Conservation (phyloP, 2,113 vertebrate species). For the Tympanuchus pallidicinctus region DNA sequence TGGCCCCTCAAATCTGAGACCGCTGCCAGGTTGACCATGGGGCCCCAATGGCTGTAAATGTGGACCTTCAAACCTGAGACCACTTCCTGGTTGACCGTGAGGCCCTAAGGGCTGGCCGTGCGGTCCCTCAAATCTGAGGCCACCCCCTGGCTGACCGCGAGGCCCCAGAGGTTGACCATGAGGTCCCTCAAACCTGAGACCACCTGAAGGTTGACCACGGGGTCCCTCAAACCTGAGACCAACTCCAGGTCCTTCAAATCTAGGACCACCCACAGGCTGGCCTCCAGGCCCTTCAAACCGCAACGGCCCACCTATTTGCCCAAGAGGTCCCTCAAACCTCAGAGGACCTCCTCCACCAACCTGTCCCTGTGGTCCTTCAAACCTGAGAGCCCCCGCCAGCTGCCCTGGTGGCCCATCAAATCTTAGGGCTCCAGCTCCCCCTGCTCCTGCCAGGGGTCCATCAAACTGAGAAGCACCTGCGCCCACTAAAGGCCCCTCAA, state of each 20-base stretch:
- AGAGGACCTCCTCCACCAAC: constrained; percentile 74
- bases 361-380: constrained; percentile 79
- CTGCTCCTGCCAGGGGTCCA: constrained; percentile 78
- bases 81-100: constrained; percentile 82
- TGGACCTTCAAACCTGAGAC: constrained; percentile 85
- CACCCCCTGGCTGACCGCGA: constrained; percentile 79
- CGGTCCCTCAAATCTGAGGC: constrained; percentile 85
- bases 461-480: constrained; percentile 81
- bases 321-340: constrained; percentile 84
- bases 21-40: constrained; percentile 80
- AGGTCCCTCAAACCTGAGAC: constrained; percentile 86
- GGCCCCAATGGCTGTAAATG: constrained; percentile 81
- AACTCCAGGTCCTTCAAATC: constrained; percentile 84
- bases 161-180: constrained; percentile 82
- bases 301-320: constrained; percentile 80
- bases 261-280: constrained; percentile 78
- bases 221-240: constrained; percentile 85
- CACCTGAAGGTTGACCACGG: constrained; percentile 81
- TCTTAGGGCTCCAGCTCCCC: constrained; percentile 79
- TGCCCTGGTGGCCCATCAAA: constrained; percentile 85
- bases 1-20: constrained; percentile 82
- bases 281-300: constrained; percentile 83
- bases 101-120: constrained; percentile 82
- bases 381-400: constrained; percentile 73
- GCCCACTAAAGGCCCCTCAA: constrained; percentile 81